A percentile compares a stretch with the other conserved stretches of the same genome.
phyloP scores from a whole-genome alignment of 1,140 invertebrate genomes.

The Harpegnathos saltator region DNA sequence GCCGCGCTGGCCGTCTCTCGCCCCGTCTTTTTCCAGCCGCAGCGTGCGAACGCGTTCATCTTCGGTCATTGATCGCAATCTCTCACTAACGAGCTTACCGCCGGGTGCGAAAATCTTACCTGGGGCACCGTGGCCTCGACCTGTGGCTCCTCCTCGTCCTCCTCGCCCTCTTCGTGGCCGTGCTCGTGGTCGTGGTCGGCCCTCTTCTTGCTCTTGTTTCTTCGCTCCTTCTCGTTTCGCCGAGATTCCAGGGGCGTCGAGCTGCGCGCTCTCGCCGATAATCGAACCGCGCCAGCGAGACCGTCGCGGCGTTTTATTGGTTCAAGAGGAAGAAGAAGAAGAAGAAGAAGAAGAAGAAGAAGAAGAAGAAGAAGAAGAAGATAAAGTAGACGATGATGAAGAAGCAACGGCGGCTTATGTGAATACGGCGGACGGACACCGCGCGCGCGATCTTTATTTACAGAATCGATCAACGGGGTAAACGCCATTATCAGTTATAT shows the following conservation, averaged over 20 bases:
- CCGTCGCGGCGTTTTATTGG: background rate
- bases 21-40: constrained; percentile 53
- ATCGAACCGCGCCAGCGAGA: constrained; percentile 69
- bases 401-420: no score
- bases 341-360: no score
- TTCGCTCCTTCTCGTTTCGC: constrained; percentile 4
- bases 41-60: constrained; percentile 83
- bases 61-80: constrained; percentile 85
- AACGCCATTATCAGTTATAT: constrained; percentile 68
- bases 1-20: background rate
- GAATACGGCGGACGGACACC: background rate
- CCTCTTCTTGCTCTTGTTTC: constrained; percentile 21
- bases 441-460: constrained; percentile 68
- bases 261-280: constrained; percentile 66
- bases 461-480: constrained; percentile 66
- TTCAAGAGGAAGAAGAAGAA: no score
- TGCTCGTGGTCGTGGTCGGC: background rate
- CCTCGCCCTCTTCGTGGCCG: background rate
- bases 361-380: no score
- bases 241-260: constrained; percentile 40
- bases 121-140: constrained; percentile 65
- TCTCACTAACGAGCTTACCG: constrained; percentile 83
- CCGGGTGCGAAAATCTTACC: constrained; percentile 82
- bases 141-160: constrained; percentile 49
- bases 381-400: no score